Percentiles rank a stretch among this genome's conserved stretches.
These are phyloP conservation scores for Chaitophorus viminalis DNA, from an alignment of 2,888 invertebrate genomes.

Conservation along the genomic window DNA sequence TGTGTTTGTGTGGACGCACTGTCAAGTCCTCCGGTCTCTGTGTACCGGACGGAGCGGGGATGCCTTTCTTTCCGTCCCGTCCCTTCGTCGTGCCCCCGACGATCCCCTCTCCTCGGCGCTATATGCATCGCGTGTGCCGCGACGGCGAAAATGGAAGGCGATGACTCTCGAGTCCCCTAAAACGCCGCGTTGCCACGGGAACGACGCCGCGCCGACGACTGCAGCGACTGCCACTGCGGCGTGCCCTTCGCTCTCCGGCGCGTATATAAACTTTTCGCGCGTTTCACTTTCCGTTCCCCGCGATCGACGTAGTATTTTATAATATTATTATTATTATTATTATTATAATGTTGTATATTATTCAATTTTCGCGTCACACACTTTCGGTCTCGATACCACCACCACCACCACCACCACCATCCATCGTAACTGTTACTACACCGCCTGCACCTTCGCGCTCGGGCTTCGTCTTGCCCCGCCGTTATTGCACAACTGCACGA, in stretches of 20 bases:
- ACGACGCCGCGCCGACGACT: slow-evolving; percentile 67
- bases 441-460: no score
- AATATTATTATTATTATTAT: no score
- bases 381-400: no score
- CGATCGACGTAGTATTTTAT: no score
- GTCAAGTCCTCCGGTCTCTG: slow-evolving; percentile 44
- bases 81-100: slow-evolving; percentile 52
- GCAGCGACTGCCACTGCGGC: slow-evolving; percentile 71
- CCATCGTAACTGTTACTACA: no score
- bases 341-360: no score
- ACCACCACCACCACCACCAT: no score
- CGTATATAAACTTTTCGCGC: neutral
- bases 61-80: slow-evolving; percentile 56
- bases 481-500: no score
- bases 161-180: slow-evolving; percentile 59
- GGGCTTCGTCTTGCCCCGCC: no score
- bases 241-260: slow-evolving; percentile 67
- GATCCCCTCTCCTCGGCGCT: slow-evolving; percentile 24
- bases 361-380: no score
- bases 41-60: slow-evolving; percentile 47
- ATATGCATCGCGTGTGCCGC: neutral
- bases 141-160: slow-evolving; percentile 52
- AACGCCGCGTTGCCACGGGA: slow-evolving; percentile 54
- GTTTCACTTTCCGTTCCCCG: neutral
- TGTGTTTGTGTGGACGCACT: neutral